phyloP scores from a whole-genome alignment of 2,113 vertebrate genomes.

The Rhegmatorhina hoffmannsi region DNA sequence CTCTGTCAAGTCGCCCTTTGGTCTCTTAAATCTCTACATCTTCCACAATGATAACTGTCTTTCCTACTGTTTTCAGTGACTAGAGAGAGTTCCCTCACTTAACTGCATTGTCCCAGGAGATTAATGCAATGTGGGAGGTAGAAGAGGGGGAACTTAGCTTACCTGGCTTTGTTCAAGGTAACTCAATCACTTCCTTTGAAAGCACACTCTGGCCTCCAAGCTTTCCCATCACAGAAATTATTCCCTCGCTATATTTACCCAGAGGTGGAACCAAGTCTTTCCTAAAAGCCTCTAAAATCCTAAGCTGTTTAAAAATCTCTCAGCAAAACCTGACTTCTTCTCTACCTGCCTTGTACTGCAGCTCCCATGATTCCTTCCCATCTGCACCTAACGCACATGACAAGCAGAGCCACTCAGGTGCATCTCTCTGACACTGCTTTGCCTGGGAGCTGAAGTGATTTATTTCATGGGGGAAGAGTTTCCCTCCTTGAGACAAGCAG shows the following conservation, averaged over 20 bases:
- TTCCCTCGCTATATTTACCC: background rate
- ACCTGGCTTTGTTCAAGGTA: background rate
- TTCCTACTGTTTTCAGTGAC: background rate
- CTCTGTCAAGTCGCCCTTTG: background rate
- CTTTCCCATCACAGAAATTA: background rate
- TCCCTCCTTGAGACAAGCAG: background rate
- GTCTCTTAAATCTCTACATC: background rate
- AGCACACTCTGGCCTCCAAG: background rate
- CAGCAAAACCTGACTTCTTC: background rate
- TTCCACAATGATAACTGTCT: background rate
- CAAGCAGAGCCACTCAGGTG: background rate
- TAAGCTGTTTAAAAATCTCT: background rate
- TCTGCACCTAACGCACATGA: no score
- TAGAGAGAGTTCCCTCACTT: background rate
- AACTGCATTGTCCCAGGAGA: background rate
- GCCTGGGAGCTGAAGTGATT: background rate
- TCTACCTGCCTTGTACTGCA: fast-evolving
- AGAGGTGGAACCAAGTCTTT: background rate
- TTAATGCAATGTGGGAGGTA: background rate
- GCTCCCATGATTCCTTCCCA: background rate
- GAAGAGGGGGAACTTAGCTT: background rate
- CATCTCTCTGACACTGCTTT: fast-evolving
- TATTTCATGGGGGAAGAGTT: background rate
- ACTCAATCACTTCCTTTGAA: background rate
- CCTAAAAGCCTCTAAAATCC: background rate